A percentile compares a stretch with the other conserved stretches of the same genome.
phyloP scores from a whole-genome alignment of 2,888 invertebrate species.

The Mesorhabditis sp. region DNA sequence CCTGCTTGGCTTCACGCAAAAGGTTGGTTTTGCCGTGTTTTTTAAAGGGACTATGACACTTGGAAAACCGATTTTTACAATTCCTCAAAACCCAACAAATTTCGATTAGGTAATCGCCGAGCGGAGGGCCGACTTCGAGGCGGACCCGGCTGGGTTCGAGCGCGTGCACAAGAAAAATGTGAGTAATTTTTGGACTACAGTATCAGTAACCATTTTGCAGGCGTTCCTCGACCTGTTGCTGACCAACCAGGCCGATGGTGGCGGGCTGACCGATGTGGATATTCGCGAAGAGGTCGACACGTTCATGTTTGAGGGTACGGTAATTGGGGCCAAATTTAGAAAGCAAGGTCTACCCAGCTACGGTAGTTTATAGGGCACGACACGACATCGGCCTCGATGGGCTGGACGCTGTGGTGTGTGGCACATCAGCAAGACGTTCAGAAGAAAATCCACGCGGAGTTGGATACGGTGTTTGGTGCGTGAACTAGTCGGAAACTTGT shows the following conservation, averaged over 20 bases:
- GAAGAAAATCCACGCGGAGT: constrained; percentile 30
- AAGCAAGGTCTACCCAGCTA: background rate
- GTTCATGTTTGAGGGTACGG: constrained; percentile 61
- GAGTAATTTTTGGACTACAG: too few species aligned
- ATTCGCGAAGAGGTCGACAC: constrained; percentile 60
- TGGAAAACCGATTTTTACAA: background rate
- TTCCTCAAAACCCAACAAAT: background rate
- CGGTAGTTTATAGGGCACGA: constrained; percentile 20
- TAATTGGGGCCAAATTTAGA: too few species aligned
- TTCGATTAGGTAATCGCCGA: constrained; percentile 27
- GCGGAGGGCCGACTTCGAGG: constrained; percentile 16
- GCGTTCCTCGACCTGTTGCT: constrained; percentile 63
- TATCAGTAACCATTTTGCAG: constrained; percentile 16
- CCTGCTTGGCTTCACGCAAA: constrained; percentile 46
- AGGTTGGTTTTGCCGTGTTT: constrained; percentile 17
- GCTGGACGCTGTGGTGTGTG: constrained; percentile 28
- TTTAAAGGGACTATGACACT: background rate
- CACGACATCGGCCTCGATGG: constrained; percentile 25
- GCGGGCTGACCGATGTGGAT: constrained; percentile 58
- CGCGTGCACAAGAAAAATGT: background rate
- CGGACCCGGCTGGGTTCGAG: background rate
- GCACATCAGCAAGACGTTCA: constrained; percentile 58
- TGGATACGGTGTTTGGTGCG: constrained; percentile 28
- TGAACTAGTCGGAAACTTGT: constrained; percentile 9
- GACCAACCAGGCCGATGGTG: constrained; percentile 54